Conservation (phyloP, 2,113 vertebrate species). For the Cheilinus undulatus region DNA sequence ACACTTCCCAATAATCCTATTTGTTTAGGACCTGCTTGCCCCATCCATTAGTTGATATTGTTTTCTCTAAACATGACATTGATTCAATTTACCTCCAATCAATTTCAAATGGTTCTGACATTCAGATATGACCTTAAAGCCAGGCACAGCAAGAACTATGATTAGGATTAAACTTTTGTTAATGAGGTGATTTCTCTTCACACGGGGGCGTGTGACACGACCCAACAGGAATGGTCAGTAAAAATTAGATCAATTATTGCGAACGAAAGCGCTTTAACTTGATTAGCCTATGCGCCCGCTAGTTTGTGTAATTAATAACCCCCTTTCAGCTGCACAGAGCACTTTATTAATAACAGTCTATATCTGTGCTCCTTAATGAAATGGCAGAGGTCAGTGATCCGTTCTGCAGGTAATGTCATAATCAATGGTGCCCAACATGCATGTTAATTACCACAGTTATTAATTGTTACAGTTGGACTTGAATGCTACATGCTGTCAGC, state of each 20-base stretch:
- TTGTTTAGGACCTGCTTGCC: constrained; percentile 88
- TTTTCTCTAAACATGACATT: constrained; percentile 99
- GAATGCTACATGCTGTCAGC: constrained; percentile 92
- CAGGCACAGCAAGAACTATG: constrained; percentile 96
- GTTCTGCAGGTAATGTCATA: constrained; percentile 92
- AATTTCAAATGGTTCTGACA: constrained; percentile 99
- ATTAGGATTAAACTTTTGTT: constrained; percentile 99
- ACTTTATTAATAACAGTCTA: constrained; percentile 99
- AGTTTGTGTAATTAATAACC: constrained; percentile 98
- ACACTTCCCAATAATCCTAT: constrained; percentile 92
- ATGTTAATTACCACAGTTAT: constrained; percentile 97
- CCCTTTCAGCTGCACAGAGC: constrained; percentile 85
- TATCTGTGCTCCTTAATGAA: constrained; percentile 86
- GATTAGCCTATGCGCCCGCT: constrained; percentile 91
- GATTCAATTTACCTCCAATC: constrained; percentile 99
- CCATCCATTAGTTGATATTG: constrained; percentile 99
- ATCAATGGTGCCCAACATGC: constrained; percentile 89
- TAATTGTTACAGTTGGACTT: constrained; percentile 97
- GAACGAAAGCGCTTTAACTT: constrained; percentile 94
- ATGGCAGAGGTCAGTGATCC: constrained; percentile 88
- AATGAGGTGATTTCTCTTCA: constrained; percentile 99
- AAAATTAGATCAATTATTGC: constrained; percentile 99
- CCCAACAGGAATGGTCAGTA: constrained; percentile 90
- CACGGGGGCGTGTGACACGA: constrained; percentile 84
- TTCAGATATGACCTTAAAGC: constrained; percentile 99